phyloP scores from a whole-genome alignment of 1,140 invertebrate species.

The Mactra quadrangularis region DNA sequence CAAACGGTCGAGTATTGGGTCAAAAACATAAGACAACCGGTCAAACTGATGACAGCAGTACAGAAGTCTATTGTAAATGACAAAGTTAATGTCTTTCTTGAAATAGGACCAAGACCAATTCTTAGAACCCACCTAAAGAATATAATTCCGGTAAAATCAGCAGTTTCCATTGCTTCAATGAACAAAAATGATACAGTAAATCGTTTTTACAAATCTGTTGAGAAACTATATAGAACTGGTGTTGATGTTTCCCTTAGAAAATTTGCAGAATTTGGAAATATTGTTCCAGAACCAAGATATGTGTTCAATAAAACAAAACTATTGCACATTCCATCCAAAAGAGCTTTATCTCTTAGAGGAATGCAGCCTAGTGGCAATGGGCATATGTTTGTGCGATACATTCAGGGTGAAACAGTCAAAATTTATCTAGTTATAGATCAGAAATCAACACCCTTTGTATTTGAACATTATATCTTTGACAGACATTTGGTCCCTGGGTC shows the following conservation, averaged over 20 bases:
- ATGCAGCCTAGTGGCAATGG: background rate
- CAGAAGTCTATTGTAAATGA: background rate
- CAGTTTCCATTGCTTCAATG: slow-evolving; percentile 67
- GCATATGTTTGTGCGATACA: slow-evolving; percentile 49
- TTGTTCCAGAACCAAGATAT: slow-evolving; percentile 35
- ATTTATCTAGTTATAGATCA: slow-evolving; percentile 46
- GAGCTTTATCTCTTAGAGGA: slow-evolving; percentile 27
- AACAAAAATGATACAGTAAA: slow-evolving; percentile 57
- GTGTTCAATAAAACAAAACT: slow-evolving; percentile 40
- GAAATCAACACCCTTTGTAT: slow-evolving; percentile 55
- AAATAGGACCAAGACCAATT: slow-evolving; percentile 37
- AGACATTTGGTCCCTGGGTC: slow-evolving; percentile 63
- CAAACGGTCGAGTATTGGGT: slow-evolving; percentile 26
- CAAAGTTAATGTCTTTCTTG: slow-evolving; percentile 15
- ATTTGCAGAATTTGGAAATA: background rate
- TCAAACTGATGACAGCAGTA: slow-evolving; percentile 5
- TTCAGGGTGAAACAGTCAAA: background rate
- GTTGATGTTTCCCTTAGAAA: slow-evolving; percentile 33
- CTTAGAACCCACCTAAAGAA: slow-evolving; percentile 27
- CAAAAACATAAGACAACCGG: slow-evolving; percentile 23
- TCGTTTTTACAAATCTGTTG: slow-evolving; percentile 24
- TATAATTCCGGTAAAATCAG: slow-evolving; percentile 67
- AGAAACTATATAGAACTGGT: slow-evolving; percentile 45
- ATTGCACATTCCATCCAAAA: slow-evolving; percentile 23
- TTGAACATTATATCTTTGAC: slow-evolving; percentile 54